These are phyloP conservation scores for Oryctolagus cuniculus DNA, from an alignment of 2,113 vertebrate species.

Conservation along the genomic window DNA sequence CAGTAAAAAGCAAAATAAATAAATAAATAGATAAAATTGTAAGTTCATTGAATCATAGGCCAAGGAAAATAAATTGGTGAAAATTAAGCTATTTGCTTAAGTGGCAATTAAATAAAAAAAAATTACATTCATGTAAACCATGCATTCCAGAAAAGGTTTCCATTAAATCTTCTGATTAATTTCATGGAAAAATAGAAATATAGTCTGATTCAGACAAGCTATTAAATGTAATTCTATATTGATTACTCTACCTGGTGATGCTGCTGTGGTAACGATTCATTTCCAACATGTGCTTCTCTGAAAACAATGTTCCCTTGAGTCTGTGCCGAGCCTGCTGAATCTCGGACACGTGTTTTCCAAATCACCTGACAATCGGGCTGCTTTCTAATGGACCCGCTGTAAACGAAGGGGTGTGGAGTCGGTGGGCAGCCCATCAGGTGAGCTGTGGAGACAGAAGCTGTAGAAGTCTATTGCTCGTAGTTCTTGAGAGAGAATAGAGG, in stretches of 20 bases:
- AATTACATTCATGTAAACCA: background rate
- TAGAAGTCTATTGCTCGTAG: background rate
- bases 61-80: slow-evolving; percentile 45
- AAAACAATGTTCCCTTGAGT: slow-evolving; percentile 50
- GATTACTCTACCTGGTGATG: background rate
- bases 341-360: background rate
- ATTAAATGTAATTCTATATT: slow-evolving; percentile 9
- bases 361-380: background rate
- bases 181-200: slow-evolving; percentile 56
- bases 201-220: background rate
- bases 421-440: background rate
- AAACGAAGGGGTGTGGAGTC: background rate
- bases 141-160: slow-evolving; percentile 29
- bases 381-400: background rate
- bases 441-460: slow-evolving; percentile 1
- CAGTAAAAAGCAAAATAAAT: background rate
- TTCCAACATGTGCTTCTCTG: background rate
- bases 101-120: slow-evolving; percentile 46
- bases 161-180: slow-evolving; percentile 48
- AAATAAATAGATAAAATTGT: too few relatives aligned
- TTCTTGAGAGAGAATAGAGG: background rate
- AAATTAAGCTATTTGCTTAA: slow-evolving; percentile 34
- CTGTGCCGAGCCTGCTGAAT: background rate
- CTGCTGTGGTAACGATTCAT: slow-evolving; percentile 23
- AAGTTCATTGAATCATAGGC: slow-evolving; percentile 33